These are phyloP conservation scores for Propithecus coquereli DNA, from an alignment of 2,113 vertebrate species.

Conservation along the genomic window DNA sequence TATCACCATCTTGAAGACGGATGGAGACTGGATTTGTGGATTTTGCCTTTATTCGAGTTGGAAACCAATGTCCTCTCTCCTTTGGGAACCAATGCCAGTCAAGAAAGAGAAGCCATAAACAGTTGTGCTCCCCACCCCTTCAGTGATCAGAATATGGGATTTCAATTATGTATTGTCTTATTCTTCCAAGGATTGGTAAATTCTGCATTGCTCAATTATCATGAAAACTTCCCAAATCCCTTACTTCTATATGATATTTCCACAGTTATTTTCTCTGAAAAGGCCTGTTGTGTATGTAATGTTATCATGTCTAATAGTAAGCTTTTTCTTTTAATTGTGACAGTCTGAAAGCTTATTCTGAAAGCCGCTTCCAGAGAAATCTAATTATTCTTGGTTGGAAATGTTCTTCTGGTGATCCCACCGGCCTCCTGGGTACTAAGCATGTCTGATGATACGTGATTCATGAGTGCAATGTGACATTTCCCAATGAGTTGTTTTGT, in stretches of 20 bases:
- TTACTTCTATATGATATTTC: not conserved
- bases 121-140: not conserved
- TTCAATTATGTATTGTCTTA: not conserved
- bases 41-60: constrained; percentile 14
- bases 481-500: constrained; percentile 66
- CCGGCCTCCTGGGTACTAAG: constrained; percentile 58
- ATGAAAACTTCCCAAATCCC: not conserved
- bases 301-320: not conserved
- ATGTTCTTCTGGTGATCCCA: constrained; percentile 34
- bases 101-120: not conserved
- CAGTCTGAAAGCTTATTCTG: constrained; percentile 50
- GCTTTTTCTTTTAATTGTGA: constrained; percentile 59
- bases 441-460: constrained; percentile 46
- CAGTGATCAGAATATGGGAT: not conserved
- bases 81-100: not conserved
- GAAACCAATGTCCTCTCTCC: not conserved
- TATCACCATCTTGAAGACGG: constrained; percentile 27
- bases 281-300: not conserved
- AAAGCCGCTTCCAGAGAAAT: constrained; percentile 51
- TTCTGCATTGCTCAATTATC: not conserved
- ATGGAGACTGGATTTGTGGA: constrained; percentile 49
- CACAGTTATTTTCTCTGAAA: not conserved
- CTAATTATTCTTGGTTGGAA: constrained; percentile 64
- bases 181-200: not conserved
- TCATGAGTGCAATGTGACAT: constrained; percentile 58